Evolutionary conservation across 2,888 invertebrate genomes (phyloP), one percentile per base, ranked within the genome.

Genomic region (Limnephilus marmoratus): DNA sequence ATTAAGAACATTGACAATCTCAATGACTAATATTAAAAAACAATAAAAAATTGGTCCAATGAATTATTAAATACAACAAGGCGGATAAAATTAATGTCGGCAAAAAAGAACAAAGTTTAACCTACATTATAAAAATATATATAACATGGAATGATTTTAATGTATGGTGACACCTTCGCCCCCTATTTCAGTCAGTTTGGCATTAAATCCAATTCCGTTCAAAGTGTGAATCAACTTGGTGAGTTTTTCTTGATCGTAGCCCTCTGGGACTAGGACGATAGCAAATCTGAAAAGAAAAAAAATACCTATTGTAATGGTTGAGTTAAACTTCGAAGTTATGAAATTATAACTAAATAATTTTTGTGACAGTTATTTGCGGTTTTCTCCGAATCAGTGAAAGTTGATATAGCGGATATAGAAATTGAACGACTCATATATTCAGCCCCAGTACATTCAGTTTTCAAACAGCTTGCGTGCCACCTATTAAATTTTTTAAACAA

Each of bases 181-280:
- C 0, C 97, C 97, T 41, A 97, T 95, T 24, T 95, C 95, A 1
- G 97, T 97, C 94, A 97, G 96, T 92, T 95, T 96, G 18, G 96
- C 96, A 24, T 95, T 94, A 95, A 96, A 97, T 2, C 97, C 97
- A 90, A 95, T 95, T 68, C 95, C 95, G 2, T 95, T 94, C 81
- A 97, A 95, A 68, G 96, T 95, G 12, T 95, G 94, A 11, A 95
- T 95, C 12, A 97, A 94, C 1, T 95, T 94, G 86, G 95, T 94
- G 34, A 97, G 95, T 3, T 94, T 94, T 3, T 94, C 94, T 0
- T 96, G 95, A 41, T 95, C 94, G 0, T 95, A 95, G 4, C 95
- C 94, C 0, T 96, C 96, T 0, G 96, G 96, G 49, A 96, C 95
- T 41, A 96, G 94, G 24, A 96, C 95, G 94, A 96, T 96, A 2